Conservation (phyloP, 2,797 vertebrate species). For the Anableps anableps region DNA sequence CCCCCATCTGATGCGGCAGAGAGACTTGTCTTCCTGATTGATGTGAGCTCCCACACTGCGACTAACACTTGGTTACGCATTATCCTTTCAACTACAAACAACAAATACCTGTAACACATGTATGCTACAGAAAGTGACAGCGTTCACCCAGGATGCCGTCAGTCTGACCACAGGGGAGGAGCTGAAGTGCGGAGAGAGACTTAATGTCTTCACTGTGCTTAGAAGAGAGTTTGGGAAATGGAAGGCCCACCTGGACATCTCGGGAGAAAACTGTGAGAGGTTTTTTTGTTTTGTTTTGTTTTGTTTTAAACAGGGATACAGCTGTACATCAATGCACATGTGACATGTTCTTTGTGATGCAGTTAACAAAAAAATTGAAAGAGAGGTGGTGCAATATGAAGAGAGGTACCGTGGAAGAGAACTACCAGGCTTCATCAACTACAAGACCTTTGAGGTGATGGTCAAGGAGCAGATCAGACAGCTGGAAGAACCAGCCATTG, state of each 20-base stretch:
- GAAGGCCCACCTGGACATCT: slow-evolving; percentile 45
- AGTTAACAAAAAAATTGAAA: slow-evolving; percentile 69
- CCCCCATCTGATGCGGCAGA: slow-evolving; percentile 68
- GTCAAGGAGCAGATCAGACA: slow-evolving; percentile 79
- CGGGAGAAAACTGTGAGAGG: slow-evolving; percentile 66
- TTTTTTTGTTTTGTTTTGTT: not conserved
- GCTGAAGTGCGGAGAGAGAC: slow-evolving; percentile 62
- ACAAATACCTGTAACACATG: not conserved
- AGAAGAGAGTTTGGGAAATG: slow-evolving; percentile 72
- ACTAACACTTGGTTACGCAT: not conserved
- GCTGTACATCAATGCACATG: not conserved
- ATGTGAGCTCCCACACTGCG: slow-evolving; percentile 58
- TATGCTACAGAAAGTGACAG: slow-evolving; percentile 73
- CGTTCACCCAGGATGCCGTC: slow-evolving; percentile 74
- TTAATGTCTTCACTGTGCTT: slow-evolving; percentile 73
- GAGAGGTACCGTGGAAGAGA: slow-evolving; percentile 84
- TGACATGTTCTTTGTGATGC: slow-evolving; percentile 22
- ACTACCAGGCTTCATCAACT: slow-evolving; percentile 87
- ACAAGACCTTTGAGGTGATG: slow-evolving; percentile 86
- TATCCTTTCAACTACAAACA: not conserved
- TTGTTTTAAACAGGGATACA: not conserved
- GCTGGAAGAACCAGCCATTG: slow-evolving; percentile 85
- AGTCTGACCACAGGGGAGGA: slow-evolving; percentile 77
- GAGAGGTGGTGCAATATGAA: slow-evolving; percentile 74
- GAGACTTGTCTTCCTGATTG: slow-evolving; percentile 69